Evolutionary conservation across 2,797 vertebrate genomes (phyloP), one percentile per base, ranked within the genome.

Genomic region (Lithobates sylvaticus): DNA sequence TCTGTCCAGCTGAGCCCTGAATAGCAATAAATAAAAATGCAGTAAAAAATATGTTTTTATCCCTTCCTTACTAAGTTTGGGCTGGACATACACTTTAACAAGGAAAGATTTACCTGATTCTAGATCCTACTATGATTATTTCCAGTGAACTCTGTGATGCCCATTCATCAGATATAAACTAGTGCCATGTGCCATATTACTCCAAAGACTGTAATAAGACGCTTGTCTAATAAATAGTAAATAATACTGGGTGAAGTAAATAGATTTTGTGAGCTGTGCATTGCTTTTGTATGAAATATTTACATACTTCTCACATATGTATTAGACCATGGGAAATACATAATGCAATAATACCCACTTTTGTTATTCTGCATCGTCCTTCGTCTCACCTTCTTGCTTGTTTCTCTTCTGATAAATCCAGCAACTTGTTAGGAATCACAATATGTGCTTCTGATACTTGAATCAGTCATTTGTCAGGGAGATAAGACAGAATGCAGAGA

Each of bases 401-500:
- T 67, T 42, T 44, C 16, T 18, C 42, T 9, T 67, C 61, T 67
- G n/a, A 44, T 44, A 78, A 78, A 61, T 26, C 50, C 54, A 13
- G 13, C 10, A 78, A 39, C 70, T 65, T 42, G 61, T 42, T 18
- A 42, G 36, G 70, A 21, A 67, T 67, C 61, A 78, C 76, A 67
- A 18, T 78, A 27, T 78, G 76, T 36, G 36, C 26, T 78, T 23
- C 23, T 26, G 36, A 78, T 42, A 10, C 61, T 78, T 67, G 64
- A 26, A 78, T 67, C 61, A 39, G 76, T 78, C 61, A 78, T 42
- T 27, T 78, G 76, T 67, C 34, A 26, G 15, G 10, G 15, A 78
- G 61, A 78, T 67, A 67, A 78, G 34, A 78, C 26, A 27, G 54
- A 61, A 44, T 67, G n/a, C 61, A 67, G 61, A 67, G n/a, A 67